phyloP scores from a whole-genome alignment of 2,888 invertebrate genomes.

The Lycaena phlaeas region DNA sequence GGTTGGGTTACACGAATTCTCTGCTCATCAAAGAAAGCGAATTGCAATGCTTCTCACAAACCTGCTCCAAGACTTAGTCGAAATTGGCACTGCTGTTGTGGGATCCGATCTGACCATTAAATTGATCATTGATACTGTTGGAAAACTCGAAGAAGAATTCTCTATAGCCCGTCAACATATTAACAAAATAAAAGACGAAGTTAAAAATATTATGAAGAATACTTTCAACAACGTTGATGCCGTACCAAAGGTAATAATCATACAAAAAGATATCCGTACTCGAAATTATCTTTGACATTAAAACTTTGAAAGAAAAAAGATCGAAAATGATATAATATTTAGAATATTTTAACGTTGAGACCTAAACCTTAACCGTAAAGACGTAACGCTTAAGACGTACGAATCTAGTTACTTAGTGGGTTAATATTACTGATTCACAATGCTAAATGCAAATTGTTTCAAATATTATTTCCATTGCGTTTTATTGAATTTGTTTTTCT shows the following conservation, averaged over 20 bases:
- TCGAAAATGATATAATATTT: background rate
- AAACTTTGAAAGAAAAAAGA: background rate
- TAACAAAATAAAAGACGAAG: conserved; percentile 5
- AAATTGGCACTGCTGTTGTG: conserved; percentile 4
- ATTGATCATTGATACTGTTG: conserved; percentile 1
- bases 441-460: too few species aligned
- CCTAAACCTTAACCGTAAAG: too few species aligned
- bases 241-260: background rate
- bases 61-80: conserved; percentile 5
- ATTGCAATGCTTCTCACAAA: conserved; percentile 5
- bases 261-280: background rate
- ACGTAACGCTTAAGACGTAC: too few species aligned
- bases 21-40: conserved; percentile 3
- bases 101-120: conserved; percentile 1
- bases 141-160: conserved; percentile 1
- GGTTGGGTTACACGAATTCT: background rate
- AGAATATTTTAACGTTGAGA: too few species aligned
- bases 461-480: too few species aligned
- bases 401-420: too few species aligned
- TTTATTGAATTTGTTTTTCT: too few species aligned
- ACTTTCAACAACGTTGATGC: background rate
- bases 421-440: too few species aligned
- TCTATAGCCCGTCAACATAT: conserved; percentile 6
- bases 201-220: conserved; percentile 5
- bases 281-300: background rate